Conservation (phyloP, 2,797 vertebrate genomes). For the Sebastes hubbsi region DNA sequence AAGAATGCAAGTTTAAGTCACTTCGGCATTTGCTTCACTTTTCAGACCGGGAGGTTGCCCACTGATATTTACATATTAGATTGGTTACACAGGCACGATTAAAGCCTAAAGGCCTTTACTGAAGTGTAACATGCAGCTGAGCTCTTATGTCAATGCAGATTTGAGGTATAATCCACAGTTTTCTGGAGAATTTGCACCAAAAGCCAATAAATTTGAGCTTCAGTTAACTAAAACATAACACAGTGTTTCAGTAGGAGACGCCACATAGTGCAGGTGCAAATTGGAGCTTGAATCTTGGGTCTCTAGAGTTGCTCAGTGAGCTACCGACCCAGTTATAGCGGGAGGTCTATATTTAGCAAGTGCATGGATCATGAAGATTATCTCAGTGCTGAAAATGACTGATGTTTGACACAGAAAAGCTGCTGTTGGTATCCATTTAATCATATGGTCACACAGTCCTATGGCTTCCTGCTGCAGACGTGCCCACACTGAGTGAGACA, state of each 20-base stretch:
- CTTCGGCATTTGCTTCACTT: not conserved
- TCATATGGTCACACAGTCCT: slow-evolving; percentile 29
- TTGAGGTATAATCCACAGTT: not conserved
- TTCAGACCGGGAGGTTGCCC: too few relatives aligned
- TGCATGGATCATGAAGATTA: slow-evolving; percentile 66
- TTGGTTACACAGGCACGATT: not conserved
- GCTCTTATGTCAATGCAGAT: not conserved
- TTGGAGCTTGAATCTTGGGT: not conserved
- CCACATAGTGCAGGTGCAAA: slow-evolving; percentile 11
- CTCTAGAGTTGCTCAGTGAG: slow-evolving; percentile 28
- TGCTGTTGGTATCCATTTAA: slow-evolving; percentile 47
- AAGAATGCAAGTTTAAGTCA: not conserved
- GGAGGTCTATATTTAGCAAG: slow-evolving; percentile 62
- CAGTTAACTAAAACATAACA: not conserved
- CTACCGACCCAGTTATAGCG: slow-evolving; percentile 46
- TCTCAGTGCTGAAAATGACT: slow-evolving; percentile 51
- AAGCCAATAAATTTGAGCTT: not conserved
- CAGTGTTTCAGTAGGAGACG: not conserved
- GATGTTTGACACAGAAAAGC: slow-evolving; percentile 61
- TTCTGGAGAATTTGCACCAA: not conserved
- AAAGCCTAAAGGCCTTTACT: not conserved
- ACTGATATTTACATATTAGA: not conserved
- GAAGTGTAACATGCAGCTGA: not conserved
- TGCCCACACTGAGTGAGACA: not conserved
- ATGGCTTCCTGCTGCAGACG: slow-evolving; percentile 35